A percentile compares a stretch with the other conserved stretches of the same genome.
These are phyloP conservation scores for Florisuga fusca DNA, from an alignment of 2,797 vertebrate species.

Conservation along the genomic window DNA sequence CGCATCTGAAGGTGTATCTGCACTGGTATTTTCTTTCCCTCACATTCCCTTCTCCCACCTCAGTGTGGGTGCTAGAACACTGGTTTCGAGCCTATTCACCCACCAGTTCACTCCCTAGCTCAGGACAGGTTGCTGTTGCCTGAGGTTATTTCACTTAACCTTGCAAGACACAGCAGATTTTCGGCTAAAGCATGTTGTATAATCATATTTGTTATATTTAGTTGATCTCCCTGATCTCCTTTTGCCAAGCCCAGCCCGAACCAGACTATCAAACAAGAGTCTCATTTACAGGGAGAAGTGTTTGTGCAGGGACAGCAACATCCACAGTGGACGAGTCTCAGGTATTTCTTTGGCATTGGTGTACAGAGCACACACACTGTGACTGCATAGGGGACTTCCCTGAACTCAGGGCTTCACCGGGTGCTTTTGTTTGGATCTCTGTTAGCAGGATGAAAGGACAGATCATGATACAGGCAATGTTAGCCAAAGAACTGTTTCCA, in stretches of 20 bases:
- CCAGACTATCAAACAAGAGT: background rate
- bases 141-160: background rate
- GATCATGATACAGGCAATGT: background rate
- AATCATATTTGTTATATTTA: background rate
- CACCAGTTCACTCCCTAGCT: background rate
- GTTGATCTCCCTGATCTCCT: background rate
- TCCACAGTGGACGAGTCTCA: rapidly evolving
- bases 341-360: background rate
- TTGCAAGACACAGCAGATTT: background rate
- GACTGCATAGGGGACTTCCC: background rate
- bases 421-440: background rate
- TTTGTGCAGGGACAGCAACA: background rate
- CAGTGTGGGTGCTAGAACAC: background rate
- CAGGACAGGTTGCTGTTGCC: background rate
- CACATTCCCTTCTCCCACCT: background rate
- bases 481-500: background rate
- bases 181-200: background rate
- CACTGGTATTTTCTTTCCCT: background rate
- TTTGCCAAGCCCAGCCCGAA: background rate
- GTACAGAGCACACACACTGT: background rate
- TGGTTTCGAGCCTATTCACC: background rate
- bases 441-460: background rate
- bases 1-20: background rate
- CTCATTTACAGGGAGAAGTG: background rate
- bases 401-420: rapidly evolving